Conservation (phyloP, 2,888 invertebrate species). For the Athripsodes cinereus region DNA sequence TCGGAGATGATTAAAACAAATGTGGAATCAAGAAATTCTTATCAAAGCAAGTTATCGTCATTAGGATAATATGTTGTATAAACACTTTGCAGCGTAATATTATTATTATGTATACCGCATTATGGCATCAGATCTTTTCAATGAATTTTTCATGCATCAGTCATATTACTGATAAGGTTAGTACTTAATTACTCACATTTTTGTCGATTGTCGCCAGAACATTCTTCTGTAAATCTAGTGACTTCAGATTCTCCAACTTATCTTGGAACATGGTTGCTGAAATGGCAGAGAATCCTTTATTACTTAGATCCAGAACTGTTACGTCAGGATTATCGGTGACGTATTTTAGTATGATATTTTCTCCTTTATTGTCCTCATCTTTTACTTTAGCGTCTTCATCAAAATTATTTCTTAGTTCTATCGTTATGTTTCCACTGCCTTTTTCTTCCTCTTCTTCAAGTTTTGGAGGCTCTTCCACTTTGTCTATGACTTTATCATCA, state of each 20-base stretch:
- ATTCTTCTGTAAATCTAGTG: slow-evolving; percentile 41
- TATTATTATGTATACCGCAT: no score
- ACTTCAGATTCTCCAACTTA: slow-evolving; percentile 38
- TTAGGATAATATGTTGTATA: no score
- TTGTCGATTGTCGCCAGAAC: slow-evolving; percentile 22
- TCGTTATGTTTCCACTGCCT: not conserved
- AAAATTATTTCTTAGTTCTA: not conserved
- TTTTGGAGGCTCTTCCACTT: slow-evolving; percentile 30
- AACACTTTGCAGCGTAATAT: no score
- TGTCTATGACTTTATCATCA: slow-evolving; percentile 29
- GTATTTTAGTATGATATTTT: not conserved
- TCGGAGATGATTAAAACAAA: no score
- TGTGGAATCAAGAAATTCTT: no score
- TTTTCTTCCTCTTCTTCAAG: slow-evolving; percentile 36
- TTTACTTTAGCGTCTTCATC: not conserved
- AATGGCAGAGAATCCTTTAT: slow-evolving; percentile 9
- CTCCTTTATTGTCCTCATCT: not conserved
- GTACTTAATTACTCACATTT: slow-evolving; percentile 19
- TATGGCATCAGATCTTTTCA: no score
- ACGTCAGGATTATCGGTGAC: not conserved
- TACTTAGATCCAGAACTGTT: slow-evolving; percentile 6
- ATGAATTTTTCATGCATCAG: no score
- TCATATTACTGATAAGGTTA: no score
- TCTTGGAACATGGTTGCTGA: slow-evolving; percentile 29
- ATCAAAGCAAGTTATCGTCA: no score